Percentiles rank a stretch among this genome's conserved stretches.
Conservation (phyloP, 1,140 invertebrate species). For the Thaumatotibia leucotreta region DNA sequence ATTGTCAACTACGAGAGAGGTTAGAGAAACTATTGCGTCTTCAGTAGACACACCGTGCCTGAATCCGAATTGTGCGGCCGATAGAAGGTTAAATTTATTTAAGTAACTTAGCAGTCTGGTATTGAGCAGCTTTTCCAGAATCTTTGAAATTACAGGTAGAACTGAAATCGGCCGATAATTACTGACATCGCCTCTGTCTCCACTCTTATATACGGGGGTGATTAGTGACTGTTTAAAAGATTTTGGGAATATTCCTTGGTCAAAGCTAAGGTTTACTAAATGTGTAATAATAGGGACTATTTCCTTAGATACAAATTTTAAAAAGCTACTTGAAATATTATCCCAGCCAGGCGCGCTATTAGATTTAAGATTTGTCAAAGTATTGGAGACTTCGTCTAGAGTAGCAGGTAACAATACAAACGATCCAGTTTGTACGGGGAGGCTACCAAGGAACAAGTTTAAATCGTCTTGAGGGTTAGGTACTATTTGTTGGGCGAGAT, state of each 20-base stretch:
- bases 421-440: background rate
- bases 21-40: background rate
- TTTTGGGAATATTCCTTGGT: background rate
- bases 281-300: background rate
- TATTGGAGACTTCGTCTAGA: background rate
- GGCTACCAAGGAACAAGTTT: too few relatives aligned
- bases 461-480: too few relatives aligned
- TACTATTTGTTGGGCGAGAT: background rate
- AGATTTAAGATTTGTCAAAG: background rate
- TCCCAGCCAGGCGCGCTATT: background rate
- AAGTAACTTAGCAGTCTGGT: slow-evolving; percentile 15
- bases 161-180: slow-evolving; percentile 24
- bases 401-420: background rate
- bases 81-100: too few relatives aligned
- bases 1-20: background rate
- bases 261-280: background rate
- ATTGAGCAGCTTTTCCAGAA: slow-evolving; percentile 23
- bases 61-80: slow-evolving; percentile 21
- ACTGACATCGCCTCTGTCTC: slow-evolving; percentile 7
- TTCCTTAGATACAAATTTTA: background rate
- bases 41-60: slow-evolving; percentile 17
- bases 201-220: slow-evolving; percentile 19
- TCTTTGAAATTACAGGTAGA: slow-evolving; percentile 22
- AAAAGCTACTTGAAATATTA: background rate
- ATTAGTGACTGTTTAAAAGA: too few relatives aligned